Base-by-base conservation (phyloP, 2,797 vertebrate species). In the Psittacula echo region DNA sequence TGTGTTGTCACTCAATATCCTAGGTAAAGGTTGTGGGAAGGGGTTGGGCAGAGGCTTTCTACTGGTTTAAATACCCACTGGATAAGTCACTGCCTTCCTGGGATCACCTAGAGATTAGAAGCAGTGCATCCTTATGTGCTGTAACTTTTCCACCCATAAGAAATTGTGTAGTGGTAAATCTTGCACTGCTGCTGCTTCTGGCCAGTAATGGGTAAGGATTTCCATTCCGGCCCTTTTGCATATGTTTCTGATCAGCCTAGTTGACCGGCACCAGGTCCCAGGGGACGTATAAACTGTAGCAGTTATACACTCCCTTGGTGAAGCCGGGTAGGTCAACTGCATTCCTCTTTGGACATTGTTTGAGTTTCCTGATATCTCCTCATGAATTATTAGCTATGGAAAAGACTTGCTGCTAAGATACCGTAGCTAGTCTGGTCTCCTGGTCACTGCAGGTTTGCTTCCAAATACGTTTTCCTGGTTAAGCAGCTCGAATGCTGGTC, bases 291-390 rank as follows among this genome's bases (percentile, higher is more conserved):
- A 22, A 87, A 51, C 74, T 37, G 27, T 4, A 71, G 76, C 2
- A 12, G 54, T 21, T 65, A 41, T 47, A 34, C 0, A 0, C 26
- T 77, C 1, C 0, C 64, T 85, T 2, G 0, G 47, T 37, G 65
- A 42, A 87, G 91, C 53, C 0, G 1, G 24, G 4, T 16, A 72
- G 68, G 42, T 73, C 83, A 88, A 6, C 83, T 41, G 22, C 88
- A 86, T 95, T 95, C 85, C 87, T 88, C 67, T 51, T 45, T 32
- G 79, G 73, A 93, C 62, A 3, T 66, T 91, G 87, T 93, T 95
- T 94, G 70, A 72, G 80, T 67, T 60, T 84, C 76, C 90, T 50
- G 60, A 62, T 94, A 90, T 47, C 80, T 74, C 80, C 68, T 48
- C 2, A 3, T 93, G 83, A 94, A 29, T 96, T 92, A 94, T 93